Percentiles rank a stretch among this genome's conserved stretches.
Evolutionary conservation across 2,113 vertebrate genomes (phyloP).

Genomic region (Cariama cristata): DNA sequence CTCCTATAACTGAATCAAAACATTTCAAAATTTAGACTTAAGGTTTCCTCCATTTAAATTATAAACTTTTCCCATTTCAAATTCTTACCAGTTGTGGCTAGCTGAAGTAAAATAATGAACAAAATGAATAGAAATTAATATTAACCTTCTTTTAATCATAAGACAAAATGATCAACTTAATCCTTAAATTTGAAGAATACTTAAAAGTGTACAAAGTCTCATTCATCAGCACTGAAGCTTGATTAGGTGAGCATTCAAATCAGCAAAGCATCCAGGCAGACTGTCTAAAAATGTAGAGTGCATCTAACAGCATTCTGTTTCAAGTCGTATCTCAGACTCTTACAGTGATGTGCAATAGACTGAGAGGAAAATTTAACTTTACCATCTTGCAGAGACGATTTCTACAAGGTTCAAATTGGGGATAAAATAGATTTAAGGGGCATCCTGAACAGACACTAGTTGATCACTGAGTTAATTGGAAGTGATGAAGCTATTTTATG

Average conservation of each 20-base stretch:
- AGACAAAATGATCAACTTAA: not conserved
- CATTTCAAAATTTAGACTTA: not conserved
- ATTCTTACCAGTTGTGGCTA: not conserved
- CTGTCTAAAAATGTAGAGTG: not conserved
- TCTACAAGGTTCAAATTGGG: not conserved
- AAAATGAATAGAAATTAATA: not conserved
- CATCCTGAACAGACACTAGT: not conserved
- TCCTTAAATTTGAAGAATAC: not conserved
- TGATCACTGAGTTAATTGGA: constrained; percentile 17
- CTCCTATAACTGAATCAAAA: not conserved
- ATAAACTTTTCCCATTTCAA: not conserved
- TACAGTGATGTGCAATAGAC: not conserved
- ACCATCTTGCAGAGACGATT: not conserved
- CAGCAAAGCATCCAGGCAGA: not conserved
- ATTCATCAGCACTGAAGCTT: not conserved
- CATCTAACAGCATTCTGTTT: not conserved
- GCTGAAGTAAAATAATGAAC: not conserved
- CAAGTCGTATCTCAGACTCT: not conserved
- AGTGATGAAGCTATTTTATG: constrained; percentile 11
- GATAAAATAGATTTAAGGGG: not conserved
- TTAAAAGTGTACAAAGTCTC: not conserved
- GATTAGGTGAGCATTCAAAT: not conserved
- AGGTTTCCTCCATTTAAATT: not conserved
- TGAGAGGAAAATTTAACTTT: not conserved
- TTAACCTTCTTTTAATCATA: not conserved